These are phyloP conservation scores for Oreochromis aureus DNA, from an alignment of 2,113 vertebrate species.

Conservation along the genomic window DNA sequence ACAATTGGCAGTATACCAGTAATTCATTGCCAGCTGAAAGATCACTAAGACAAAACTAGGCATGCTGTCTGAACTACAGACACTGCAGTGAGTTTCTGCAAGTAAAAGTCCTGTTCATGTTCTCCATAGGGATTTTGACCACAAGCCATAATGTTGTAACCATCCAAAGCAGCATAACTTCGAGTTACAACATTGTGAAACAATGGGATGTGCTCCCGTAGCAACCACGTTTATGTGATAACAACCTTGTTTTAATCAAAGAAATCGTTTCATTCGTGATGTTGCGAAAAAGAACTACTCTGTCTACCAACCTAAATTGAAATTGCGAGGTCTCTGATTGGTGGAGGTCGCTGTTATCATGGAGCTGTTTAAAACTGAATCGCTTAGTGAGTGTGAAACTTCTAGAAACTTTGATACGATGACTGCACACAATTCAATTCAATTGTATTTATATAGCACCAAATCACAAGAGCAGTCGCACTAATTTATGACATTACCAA, in stretches of 20 bases:
- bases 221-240: not conserved
- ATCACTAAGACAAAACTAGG: not conserved
- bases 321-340: not conserved
- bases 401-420: not conserved
- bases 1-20: not conserved
- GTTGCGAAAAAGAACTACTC: not conserved
- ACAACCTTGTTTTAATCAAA: not conserved
- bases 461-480: rapidly evolving
- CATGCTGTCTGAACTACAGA: too few relatives aligned
- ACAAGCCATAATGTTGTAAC: too few relatives aligned
- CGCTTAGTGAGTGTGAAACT: not conserved
- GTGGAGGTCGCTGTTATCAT: not conserved
- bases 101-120: too few relatives aligned
- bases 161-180: too few relatives aligned
- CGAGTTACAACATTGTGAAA: not conserved
- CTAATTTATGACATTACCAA: not conserved
- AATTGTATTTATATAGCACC: not conserved
- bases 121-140: too few relatives aligned
- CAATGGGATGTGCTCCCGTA: not conserved
- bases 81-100: too few relatives aligned
- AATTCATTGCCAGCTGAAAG: not conserved
- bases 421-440: not conserved
- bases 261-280: not conserved
- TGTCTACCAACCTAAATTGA: not conserved
- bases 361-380: not conserved